Evolutionary conservation across 2,888 invertebrate genomes (phyloP), one percentile per base, ranked within the genome.

Genomic region (Dicyrtoma fusca): DNA sequence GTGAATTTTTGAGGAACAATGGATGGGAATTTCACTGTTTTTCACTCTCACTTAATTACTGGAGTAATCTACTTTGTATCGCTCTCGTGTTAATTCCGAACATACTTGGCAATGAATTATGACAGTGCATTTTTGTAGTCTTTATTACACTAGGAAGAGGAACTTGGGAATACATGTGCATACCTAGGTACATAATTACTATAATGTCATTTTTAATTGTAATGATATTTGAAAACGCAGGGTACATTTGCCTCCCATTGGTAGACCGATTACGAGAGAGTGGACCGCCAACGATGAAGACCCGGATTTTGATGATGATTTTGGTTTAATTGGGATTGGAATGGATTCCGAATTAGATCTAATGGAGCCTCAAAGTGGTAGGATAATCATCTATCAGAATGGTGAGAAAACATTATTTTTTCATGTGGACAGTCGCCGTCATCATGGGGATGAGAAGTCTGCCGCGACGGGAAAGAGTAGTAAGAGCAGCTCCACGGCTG

Each of bases 331-430:
- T n/a, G 51, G 49, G 10, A 25, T 21, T 26, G 49, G 23, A n/a
- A 21, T 62, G 49, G 70, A 70, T 10, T 23, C 62, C 10, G 66
- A 68, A n/a, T 62, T 62, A 25, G 65, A 51, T 45, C 23, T 65
- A 5, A 49, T 68, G 34, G 66, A 68, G n/a, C 55, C 66, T 8
- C 55, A 55, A 0, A 61, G 19, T 1, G 44, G 61, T 61, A 19
- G 66, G 23, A 68, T 68, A 14, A 42, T 70, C n/a, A 70, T 70
- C 14, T 70, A 70, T 62, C 70, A 70, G 49, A 70, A 70, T 62
- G 70, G 70, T 13, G 70, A 70, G 47, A 70, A 70, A 34, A 70
- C 70, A 1, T 63, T 62, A 19, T 47, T 70, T 34, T 62, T 70
- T 53, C 70, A 70, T 62, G 63, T 70, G 5, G 70, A 70, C 19